Evolutionary conservation across 2,113 vertebrate species (phyloP), one percentile per base, ranked within the genome.

Genomic region (Lamprologus callipterus): DNA sequence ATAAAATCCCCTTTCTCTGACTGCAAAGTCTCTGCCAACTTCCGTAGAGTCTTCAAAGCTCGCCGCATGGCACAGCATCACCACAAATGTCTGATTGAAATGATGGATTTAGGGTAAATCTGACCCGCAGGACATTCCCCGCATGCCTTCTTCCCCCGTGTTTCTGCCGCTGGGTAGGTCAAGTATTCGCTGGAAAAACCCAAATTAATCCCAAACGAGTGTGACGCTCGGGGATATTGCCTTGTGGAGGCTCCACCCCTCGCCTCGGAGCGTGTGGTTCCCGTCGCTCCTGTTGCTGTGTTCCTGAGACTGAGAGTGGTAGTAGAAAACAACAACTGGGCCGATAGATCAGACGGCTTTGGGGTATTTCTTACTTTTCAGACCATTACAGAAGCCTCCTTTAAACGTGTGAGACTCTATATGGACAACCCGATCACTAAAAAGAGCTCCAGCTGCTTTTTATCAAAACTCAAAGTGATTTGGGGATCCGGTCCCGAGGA

Each of bases 191-290:
- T 42, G 79, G 79, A 90, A 90, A 68, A 88, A 68, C 26, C 68
- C 68, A 23, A 80, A 89, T 57, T 16, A 49, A 85, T 85, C 68
- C 78, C 53, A 60, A 81, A 80, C 21, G 42, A 86, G 37, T 19
- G 89, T 84, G 90, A 88, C 85, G 85, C 58, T 65, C 35, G 31
- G 54, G 88, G 85, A 55, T 85, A 90, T 82, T 90, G 88, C 89
- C 75, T 57, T 23, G 85, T 82, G 42, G 60, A 89, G 60, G 83
- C 94, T 91, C 95, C 95, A 28, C 93, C 93, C 89, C 40, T 9
- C 28, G 65, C 40, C 28, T 68, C 45, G 37, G 42, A 75, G 83
- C 91, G 63, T 85, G 91, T 91, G 88, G 85, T 68, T 87, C 49
- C 23, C 70, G 35, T 21, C 45, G 31, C 86, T 84, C 85, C 87